Conservation (phyloP, 37 sponge, comb jelly and placozoan genomes). For the Mnemiopsis leidyi region DNA sequence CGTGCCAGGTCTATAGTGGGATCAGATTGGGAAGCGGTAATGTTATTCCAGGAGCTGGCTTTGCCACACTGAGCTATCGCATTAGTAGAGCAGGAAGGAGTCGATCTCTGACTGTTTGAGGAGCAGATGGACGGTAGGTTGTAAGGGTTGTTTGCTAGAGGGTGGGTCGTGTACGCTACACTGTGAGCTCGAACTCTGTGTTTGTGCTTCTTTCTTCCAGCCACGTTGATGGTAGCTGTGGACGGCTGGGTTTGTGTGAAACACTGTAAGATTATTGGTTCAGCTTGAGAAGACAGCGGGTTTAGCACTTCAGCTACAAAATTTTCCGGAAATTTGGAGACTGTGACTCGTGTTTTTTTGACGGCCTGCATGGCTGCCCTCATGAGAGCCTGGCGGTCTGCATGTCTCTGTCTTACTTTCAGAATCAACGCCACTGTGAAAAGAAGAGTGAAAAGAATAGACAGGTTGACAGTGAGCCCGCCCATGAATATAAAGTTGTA, state of each 20-base stretch:
- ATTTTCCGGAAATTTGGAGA: neutral
- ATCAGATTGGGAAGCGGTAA: neutral
- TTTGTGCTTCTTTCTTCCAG: neutral
- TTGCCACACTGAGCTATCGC: neutral
- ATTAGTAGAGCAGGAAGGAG: neutral
- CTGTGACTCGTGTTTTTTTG: neutral
- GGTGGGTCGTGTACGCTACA: conserved; percentile 13
- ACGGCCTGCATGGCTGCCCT: neutral
- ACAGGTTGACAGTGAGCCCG: neutral
- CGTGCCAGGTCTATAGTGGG: neutral
- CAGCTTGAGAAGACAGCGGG: neutral
- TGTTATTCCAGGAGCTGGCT: neutral
- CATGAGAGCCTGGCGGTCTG: conserved; percentile 7
- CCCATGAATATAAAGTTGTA: neutral
- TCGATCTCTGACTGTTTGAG: neutral
- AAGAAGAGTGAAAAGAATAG: neutral
- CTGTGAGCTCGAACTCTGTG: conserved; percentile 3
- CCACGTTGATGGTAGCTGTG: neutral
- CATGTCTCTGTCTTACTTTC: neutral
- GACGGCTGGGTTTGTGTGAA: neutral
- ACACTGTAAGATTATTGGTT: conserved; percentile 4
- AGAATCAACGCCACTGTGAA: neutral
- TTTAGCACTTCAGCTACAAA: neutral
- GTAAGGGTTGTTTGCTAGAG: neutral
- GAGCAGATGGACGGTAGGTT: neutral